Conservation (phyloP, 2,888 invertebrate species). For the Dilophus febrilis region DNA sequence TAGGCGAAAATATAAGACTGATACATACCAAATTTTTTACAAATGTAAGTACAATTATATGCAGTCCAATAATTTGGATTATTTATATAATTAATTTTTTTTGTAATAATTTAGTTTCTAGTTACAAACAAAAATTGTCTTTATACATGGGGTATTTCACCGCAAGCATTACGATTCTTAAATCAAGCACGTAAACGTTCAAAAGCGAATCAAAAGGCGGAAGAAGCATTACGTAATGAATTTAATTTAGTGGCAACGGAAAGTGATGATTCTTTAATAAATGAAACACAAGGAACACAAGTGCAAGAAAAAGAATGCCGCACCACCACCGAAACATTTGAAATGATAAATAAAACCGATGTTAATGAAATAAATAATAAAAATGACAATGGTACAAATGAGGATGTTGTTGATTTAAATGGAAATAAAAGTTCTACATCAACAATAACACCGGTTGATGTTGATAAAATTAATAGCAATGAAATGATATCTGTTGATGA, state of each 20-base stretch:
- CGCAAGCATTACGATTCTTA: constrained; percentile 49
- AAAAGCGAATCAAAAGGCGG: constrained; percentile 34
- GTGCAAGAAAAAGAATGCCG: neutral
- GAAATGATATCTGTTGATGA: no score
- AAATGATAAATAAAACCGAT: no score
- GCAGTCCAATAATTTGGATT: neutral
- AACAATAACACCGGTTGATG: no score
- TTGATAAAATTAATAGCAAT: neutral
- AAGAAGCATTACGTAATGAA: constrained; percentile 29
- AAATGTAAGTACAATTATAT: constrained; percentile 39
- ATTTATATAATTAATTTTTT: constrained; percentile 1
- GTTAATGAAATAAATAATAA: no score
- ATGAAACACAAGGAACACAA: no score
- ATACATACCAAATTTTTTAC: constrained; percentile 53
- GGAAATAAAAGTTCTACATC: no score
- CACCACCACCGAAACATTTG: no score
- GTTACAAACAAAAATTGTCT: constrained; percentile 45
- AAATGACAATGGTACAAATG: no score
- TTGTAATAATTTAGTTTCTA: constrained; percentile 36
- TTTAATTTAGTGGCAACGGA: constrained; percentile 10
- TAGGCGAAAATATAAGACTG: constrained; percentile 27
- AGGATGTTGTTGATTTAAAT: no score
- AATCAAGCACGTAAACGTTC: constrained; percentile 44
- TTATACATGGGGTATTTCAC: constrained; percentile 62
- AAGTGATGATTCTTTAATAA: no score